Base-by-base conservation (phyloP, 2,797 vertebrate genomes). In the Squalus acanthias region DNA sequence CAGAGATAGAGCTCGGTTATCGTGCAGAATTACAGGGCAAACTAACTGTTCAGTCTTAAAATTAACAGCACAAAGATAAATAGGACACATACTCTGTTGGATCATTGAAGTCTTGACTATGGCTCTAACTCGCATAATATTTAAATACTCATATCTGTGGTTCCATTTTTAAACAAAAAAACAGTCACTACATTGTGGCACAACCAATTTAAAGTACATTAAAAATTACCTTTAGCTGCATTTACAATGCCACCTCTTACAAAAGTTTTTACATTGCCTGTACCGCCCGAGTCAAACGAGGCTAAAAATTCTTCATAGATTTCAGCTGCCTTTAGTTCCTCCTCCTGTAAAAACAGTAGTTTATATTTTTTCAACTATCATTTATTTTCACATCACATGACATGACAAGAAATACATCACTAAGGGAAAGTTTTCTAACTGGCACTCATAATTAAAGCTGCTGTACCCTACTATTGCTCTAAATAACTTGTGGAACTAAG, bases 271-370 rank as follows among this genome's bases (percentile, higher is more conserved):
- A 97, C 98, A 29, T 96, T 96, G 29, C 97, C 97, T 96, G 98
- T 98, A 96, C 98, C 97, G 60, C 96, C 98, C 96, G 97, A 96
- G 96, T 98, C 98, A 96, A 98, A 98, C 0, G 98, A 98, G 0
- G 98, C 98, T 96, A 98, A 96, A 96, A 98, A 98, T 96, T 98
- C 98, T 97, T 98, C 98, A 97, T 98, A 98, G 82, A 98, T 98
- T 96, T 98, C 98, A 2, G 98, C 98, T 63, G 98, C 98, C 96
- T 98, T 98, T 97, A 98, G 98, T 96, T 98, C 98, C 96, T 98
- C 98, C 98, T 98, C 97, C n/a, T 96, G 96, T 8, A 96, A 53
- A 96, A 88, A 95, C 2, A 70, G 67, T 50, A 22, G 39, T 46
- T 69, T 69, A 95, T 57, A 76, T 76, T 57, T 95, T 74, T 12